phyloP scores from a whole-genome alignment of 2,113 vertebrate genomes.

The Saccopteryx leptura region DNA sequence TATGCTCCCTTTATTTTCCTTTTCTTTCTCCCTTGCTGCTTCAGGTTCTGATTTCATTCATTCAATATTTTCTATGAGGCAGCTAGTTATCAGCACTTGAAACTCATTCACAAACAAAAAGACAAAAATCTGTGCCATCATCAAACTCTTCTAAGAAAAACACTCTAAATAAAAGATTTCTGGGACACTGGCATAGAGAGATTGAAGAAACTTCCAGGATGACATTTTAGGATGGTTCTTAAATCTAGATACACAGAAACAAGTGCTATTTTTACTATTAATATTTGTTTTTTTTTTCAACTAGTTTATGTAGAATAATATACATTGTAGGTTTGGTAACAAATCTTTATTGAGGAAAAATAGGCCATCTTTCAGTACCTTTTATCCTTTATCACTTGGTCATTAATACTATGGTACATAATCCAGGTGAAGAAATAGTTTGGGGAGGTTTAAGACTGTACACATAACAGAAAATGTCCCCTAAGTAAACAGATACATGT shows the following conservation, averaged over 20 bases:
- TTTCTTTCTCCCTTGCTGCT: neutral
- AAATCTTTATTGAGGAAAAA: conserved; percentile 68
- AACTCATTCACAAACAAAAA: conserved; percentile 2
- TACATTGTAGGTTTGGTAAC: conserved; percentile 24
- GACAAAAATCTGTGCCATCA: neutral
- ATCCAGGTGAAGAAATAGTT: conserved; percentile 8
- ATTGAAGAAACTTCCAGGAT: neutral
- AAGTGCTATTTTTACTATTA: conserved; percentile 13
- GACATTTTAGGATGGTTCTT: neutral
- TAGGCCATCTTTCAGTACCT: conserved; percentile 12
- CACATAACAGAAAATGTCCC: neutral
- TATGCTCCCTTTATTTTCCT: neutral
- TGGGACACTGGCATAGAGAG: neutral
- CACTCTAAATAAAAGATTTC: neutral
- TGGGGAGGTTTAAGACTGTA: neutral
- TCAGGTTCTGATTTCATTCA: neutral
- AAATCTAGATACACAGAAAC: neutral
- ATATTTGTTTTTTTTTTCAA: neutral
- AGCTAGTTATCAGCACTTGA: neutral
- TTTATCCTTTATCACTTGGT: conserved; percentile 46
- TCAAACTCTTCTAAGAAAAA: neutral
- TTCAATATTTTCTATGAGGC: neutral
- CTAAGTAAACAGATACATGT: neutral
- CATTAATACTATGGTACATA: neutral
- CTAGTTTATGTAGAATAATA: conserved; percentile 2